phyloP scores from a whole-genome alignment of 2,797 vertebrate genomes.

The Nyctibius grandis region DNA sequence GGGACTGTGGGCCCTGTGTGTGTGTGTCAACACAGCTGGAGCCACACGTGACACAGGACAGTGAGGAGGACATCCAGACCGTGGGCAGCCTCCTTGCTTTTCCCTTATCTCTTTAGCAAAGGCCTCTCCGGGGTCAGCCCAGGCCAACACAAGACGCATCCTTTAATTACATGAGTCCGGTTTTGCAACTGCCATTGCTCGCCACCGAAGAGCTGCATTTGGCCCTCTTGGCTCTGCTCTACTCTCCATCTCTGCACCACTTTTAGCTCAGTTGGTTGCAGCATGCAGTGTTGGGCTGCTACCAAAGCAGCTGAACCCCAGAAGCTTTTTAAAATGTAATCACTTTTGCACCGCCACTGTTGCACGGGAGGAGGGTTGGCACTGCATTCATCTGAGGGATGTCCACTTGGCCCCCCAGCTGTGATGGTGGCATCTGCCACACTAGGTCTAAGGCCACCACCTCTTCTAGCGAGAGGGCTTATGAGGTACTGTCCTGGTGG shows the following conservation, averaged over 20 bases:
- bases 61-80: not conserved
- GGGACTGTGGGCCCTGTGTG: not conserved
- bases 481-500: fast-evolving
- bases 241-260: not conserved
- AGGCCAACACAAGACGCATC: not conserved
- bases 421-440: not conserved
- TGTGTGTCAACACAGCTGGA: not conserved
- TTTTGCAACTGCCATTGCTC: not conserved
- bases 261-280: not conserved
- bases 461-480: not conserved
- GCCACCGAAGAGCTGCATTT: fast-evolving
- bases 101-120: not conserved
- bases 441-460: not conserved
- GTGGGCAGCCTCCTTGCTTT: not conserved
- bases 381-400: fast-evolving
- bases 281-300: not conserved
- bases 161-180: not conserved
- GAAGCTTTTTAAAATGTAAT: not conserved
- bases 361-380: fast-evolving
- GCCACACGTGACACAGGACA: not conserved
- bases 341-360: not conserved
- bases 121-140: not conserved
- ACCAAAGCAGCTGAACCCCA: not conserved
- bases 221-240: not conserved
- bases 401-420: not conserved